These are phyloP conservation scores for Micrastur ruficollis DNA, from an alignment of 2,797 vertebrate species.

Conservation along the genomic window DNA sequence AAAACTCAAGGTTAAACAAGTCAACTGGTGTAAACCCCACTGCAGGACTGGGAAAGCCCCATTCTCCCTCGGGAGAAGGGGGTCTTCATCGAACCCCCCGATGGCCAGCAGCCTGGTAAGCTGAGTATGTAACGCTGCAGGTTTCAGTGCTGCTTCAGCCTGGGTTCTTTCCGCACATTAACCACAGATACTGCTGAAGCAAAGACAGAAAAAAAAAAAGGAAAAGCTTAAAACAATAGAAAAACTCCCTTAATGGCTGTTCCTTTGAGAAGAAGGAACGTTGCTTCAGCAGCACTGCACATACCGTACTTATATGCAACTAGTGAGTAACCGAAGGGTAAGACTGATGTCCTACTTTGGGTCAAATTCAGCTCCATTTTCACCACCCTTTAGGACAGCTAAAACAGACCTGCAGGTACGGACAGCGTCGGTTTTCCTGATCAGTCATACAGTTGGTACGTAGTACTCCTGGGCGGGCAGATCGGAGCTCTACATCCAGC, in stretches of 20 bases:
- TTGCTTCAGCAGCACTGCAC: background rate
- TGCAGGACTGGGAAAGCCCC: background rate
- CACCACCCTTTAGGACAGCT: background rate
- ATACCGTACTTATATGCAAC: background rate
- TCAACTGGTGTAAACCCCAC: background rate
- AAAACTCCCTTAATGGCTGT: background rate
- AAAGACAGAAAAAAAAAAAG: background rate
- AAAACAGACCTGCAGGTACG: background rate
- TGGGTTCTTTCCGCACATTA: background rate
- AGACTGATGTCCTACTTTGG: background rate
- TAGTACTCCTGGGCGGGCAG: background rate
- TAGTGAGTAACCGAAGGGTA: background rate
- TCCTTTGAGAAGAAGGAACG: background rate
- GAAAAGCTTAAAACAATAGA: background rate
- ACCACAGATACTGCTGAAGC: background rate
- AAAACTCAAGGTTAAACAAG: background rate
- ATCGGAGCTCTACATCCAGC: background rate
- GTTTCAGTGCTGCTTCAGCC: background rate
- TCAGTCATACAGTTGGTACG: accelerated
- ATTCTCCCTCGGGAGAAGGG: accelerated
- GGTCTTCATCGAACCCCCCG: background rate
- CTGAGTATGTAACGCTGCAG: background rate
- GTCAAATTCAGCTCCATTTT: background rate
- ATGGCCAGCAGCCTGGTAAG: background rate
- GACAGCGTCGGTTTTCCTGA: background rate